These are phyloP conservation scores for Spodoptera exigua DNA, from an alignment of 2,888 invertebrate genomes.

Conservation along the genomic window DNA sequence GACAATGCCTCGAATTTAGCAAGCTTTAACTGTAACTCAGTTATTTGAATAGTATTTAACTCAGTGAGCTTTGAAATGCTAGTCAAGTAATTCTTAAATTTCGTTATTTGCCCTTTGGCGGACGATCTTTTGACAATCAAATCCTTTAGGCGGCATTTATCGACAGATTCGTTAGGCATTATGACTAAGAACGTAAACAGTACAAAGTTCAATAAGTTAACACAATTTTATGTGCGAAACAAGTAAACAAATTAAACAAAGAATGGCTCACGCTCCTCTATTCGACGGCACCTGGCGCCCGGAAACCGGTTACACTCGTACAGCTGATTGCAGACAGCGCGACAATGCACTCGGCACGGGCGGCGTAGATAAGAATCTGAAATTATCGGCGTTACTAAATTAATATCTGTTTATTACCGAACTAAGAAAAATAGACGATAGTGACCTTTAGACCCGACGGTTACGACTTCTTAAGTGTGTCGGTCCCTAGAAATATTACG, in stretches of 20 bases:
- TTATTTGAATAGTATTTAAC: conserved; percentile 15
- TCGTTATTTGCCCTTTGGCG: conserved; percentile 31
- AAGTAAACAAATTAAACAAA: too few relatives aligned
- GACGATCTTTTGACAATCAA: conserved; percentile 16
- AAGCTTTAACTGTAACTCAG: conserved; percentile 27
- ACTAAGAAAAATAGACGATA: too few relatives aligned
- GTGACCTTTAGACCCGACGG: too few relatives aligned
- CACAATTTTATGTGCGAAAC: not conserved
- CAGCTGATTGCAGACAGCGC: too few relatives aligned
- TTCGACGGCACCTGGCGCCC: not conserved
- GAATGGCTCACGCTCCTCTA: conserved; percentile 16
- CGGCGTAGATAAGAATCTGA: too few relatives aligned
- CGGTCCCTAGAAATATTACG: too few relatives aligned
- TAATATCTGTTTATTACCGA: too few relatives aligned
- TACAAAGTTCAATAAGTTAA: not conserved
- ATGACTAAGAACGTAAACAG: too few relatives aligned
- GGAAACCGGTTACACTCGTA: not conserved
- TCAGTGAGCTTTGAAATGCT: not conserved
- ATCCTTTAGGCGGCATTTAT: conserved; percentile 2
- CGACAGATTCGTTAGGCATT: too few relatives aligned
- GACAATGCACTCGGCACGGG: too few relatives aligned
- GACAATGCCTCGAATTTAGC: conserved; percentile 27
- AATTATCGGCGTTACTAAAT: too few relatives aligned
- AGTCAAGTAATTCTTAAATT: conserved; percentile 32
- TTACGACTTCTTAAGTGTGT: too few relatives aligned